Percentiles rank a stretch among this genome's conserved stretches.
Evolutionary conservation across 2,797 vertebrate species (phyloP).

Genomic region (Mergus octosetaceus): DNA sequence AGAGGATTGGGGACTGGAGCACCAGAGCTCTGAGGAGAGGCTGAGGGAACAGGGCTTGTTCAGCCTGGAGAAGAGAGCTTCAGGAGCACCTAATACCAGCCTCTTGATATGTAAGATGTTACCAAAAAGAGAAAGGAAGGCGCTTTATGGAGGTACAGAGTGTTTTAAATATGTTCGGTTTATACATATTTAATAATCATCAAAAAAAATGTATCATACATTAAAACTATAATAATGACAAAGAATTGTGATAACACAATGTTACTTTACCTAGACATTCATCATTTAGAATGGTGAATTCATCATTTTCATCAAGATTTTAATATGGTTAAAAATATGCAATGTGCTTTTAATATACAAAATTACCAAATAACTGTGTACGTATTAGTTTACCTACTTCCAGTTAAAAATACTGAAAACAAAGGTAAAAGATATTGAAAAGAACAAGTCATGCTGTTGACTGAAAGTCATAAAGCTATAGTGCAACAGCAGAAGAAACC

Average conservation of each 20-base stretch:
- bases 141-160: not conserved
- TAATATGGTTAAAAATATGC: not conserved
- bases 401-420: not conserved
- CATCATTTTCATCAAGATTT: not conserved
- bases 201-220: not conserved
- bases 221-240: not conserved
- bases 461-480: not conserved
- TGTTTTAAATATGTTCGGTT: not conserved
- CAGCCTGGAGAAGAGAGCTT: not conserved
- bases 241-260: not conserved
- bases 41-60: not conserved
- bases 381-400: not conserved
- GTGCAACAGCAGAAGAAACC: not conserved
- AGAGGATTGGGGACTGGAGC: not conserved
- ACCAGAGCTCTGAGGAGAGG: not conserved
- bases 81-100: not conserved
- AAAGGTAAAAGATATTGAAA: not conserved
- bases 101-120: not conserved
- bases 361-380: not conserved
- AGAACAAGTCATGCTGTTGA: not conserved
- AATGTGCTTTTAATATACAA: not conserved
- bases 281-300: not conserved
- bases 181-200: not conserved
- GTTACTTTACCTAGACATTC: not conserved
- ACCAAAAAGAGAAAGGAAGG: not conserved